phyloP scores from a whole-genome alignment of 1,140 invertebrate genomes.

The Drosophila persimilis region DNA sequence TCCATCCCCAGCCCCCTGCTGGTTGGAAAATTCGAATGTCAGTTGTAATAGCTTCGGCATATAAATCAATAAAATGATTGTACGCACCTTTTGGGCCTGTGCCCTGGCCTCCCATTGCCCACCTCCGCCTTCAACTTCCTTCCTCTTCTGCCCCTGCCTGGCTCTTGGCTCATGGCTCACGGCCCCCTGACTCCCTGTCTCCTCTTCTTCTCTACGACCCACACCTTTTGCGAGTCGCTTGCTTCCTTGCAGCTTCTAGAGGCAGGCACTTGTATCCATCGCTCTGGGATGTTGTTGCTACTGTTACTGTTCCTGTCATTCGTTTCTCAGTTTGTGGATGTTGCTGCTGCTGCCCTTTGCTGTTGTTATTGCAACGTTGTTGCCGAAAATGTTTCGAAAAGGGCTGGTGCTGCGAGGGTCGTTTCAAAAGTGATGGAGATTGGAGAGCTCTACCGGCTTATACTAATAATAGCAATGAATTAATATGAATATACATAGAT shows the following conservation, averaged over 20 bases:
- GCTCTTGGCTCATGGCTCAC: not conserved
- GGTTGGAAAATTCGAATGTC: constrained; percentile 80
- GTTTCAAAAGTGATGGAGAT: not conserved
- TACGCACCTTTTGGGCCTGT: constrained; percentile 71
- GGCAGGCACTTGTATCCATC: constrained; percentile 48
- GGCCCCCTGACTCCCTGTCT: constrained; percentile 13
- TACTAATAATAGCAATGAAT: not conserved
- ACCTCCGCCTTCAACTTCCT: constrained; percentile 13
- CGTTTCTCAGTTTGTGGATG: constrained; percentile 38
- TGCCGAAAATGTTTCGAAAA: constrained; percentile 54
- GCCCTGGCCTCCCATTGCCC: not conserved
- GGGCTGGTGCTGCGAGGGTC: constrained; percentile 56
- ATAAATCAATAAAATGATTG: constrained; percentile 83
- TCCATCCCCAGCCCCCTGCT: not conserved
- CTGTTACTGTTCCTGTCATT: constrained; percentile 53
- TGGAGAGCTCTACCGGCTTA: too few species aligned
- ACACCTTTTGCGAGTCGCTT: constrained; percentile 32
- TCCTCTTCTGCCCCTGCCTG: constrained; percentile 11
- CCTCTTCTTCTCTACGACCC: not conserved
- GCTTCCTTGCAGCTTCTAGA: constrained; percentile 67
- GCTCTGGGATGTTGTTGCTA: constrained; percentile 36
- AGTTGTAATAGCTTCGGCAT: constrained; percentile 82
- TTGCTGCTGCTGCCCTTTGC: constrained; percentile 26
- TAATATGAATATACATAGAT: too few species aligned
- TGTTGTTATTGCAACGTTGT: constrained; percentile 69